These are phyloP conservation scores for Boleophthalmus pectinirostris DNA, from an alignment of 2,113 vertebrate genomes.

Conservation along the genomic window DNA sequence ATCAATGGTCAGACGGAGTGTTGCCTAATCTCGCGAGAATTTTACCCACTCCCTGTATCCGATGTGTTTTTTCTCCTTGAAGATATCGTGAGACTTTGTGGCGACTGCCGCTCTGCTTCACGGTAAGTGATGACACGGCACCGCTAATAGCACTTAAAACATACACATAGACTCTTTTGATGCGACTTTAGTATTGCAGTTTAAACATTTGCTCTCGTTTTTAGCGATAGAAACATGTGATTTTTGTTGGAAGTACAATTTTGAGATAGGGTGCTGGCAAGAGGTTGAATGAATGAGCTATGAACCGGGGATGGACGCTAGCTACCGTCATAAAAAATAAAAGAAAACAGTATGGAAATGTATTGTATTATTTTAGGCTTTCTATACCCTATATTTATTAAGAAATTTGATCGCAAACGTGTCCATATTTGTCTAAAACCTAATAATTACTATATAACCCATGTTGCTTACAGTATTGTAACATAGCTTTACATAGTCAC, in stretches of 20 bases:
- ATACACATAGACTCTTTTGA: neutral
- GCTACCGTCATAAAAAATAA: constrained; percentile 12
- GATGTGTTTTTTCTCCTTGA: constrained; percentile 2
- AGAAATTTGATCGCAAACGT: neutral
- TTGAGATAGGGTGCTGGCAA: constrained; percentile 23
- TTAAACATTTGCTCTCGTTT: neutral
- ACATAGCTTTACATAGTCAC: constrained; percentile 30
- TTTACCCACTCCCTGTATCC: neutral
- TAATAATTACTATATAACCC: neutral
- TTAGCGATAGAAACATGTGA: neutral
- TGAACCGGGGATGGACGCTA: constrained; percentile 23
- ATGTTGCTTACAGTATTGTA: neutral
- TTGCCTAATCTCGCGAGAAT: constrained; percentile 57
- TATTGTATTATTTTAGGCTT: neutral
- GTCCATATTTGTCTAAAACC: neutral
- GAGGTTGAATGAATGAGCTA: constrained; percentile 47
- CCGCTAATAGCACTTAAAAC: neutral
- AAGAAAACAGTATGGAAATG: neutral
- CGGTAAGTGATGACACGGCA: constrained; percentile 55
- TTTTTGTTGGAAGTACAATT: constrained; percentile 2
- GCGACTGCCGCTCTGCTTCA: constrained; percentile 17
- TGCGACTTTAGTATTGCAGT: neutral
- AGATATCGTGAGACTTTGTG: constrained; percentile 52
- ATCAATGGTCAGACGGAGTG: neutral
- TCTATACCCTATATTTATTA: neutral